These are phyloP conservation scores for Heteronetta atricapilla DNA, from an alignment of 2,113 vertebrate species.

Conservation along the genomic window DNA sequence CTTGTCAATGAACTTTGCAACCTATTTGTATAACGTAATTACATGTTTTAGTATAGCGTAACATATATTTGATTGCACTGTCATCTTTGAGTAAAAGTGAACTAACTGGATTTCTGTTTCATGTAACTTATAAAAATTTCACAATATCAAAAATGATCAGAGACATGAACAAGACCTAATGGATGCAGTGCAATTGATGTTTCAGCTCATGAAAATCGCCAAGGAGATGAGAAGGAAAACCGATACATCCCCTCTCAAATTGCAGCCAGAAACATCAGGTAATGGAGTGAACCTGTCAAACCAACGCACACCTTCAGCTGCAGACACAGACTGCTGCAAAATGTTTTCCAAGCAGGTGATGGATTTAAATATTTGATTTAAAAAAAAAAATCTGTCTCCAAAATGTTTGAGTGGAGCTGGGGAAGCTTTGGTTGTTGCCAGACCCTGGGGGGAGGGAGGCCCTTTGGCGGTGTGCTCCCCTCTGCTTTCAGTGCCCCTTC, in stretches of 20 bases:
- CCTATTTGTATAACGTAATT: neutral
- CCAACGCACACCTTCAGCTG: neutral
- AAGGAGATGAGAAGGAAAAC: neutral
- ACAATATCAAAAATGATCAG: neutral
- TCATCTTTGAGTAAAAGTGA: neutral
- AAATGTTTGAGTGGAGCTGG: neutral
- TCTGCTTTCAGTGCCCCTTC: too few species aligned
- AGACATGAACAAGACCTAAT: neutral
- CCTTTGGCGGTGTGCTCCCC: fast-evolving
- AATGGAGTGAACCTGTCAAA: neutral
- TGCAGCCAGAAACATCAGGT: neutral
- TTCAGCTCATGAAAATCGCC: neutral
- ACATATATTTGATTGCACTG: neutral
- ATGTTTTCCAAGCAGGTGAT: neutral
- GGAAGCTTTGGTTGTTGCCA: neutral
- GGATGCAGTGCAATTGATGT: neutral
- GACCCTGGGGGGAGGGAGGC: too few species aligned
- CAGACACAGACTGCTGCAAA: neutral
- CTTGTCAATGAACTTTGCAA: neutral
- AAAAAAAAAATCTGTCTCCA: neutral
- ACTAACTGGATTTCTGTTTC: neutral
- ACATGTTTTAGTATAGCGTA: neutral
- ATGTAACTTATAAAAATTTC: neutral
- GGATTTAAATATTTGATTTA: neutral
- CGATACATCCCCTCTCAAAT: neutral